phyloP scores from a whole-genome alignment of 2,888 invertebrate species.

The Mesorhabditis sp. region DNA sequence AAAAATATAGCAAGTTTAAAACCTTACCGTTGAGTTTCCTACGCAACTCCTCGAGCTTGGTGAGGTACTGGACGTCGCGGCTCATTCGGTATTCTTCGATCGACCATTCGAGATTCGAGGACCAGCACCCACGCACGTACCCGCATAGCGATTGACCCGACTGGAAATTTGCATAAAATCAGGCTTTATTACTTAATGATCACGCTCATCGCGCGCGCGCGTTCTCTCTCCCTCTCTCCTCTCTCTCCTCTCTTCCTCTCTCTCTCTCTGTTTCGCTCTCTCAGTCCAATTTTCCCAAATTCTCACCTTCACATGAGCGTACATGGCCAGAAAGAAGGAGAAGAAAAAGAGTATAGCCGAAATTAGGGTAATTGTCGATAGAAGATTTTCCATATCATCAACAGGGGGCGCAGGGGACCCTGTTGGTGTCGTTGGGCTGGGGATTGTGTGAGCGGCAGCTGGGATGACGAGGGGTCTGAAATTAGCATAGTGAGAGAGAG shows the following conservation, averaged over 20 bases:
- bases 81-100: slow-evolving; percentile 43
- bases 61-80: slow-evolving; percentile 38
- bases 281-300: background rate
- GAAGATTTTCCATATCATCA: slow-evolving; percentile 26
- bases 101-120: slow-evolving; percentile 45
- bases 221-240: background rate
- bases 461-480: too few species aligned
- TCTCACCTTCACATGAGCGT: slow-evolving; percentile 63
- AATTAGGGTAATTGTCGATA: slow-evolving; percentile 62
- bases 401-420: background rate
- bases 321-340: slow-evolving; percentile 65
- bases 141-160: slow-evolving; percentile 40
- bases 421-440: too few species aligned
- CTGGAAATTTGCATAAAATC: slow-evolving; percentile 18
- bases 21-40: slow-evolving; percentile 36
- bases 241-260: background rate
- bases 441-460: too few species aligned
- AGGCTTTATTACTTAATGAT: background rate
- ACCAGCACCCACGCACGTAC: slow-evolving; percentile 40
- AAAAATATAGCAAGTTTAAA: slow-evolving; percentile 16
- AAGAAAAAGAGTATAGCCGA: slow-evolving; percentile 65
- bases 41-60: slow-evolving; percentile 39
- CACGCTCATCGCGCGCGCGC: background rate
- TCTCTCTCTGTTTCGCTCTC: background rate
- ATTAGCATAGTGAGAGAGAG: too few species aligned